Base-by-base conservation (phyloP, 1,140 invertebrate genomes). In the Cecropterus lyciades region DNA sequence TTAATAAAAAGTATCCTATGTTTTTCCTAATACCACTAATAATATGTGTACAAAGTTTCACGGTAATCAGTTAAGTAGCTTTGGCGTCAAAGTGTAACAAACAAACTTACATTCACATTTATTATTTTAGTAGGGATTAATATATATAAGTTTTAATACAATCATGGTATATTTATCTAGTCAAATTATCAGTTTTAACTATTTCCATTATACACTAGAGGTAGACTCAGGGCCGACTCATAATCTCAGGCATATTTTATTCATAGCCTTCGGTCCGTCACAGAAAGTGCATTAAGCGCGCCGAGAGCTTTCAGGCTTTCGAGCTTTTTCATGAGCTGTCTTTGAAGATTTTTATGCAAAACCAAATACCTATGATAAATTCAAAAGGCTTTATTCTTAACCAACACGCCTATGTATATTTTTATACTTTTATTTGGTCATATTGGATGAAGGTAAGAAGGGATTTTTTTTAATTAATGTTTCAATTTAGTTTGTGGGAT, bases 241-340 rank as follows among this genome's bases (percentile, higher is more conserved):
- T 37, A 37, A 37, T 37, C 33, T 37, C 33, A 3, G 33, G 10
- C 33, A 37, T 37, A 37, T 37, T 37, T 37, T 37, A 37, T 37
- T 37, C 33, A 37, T 37, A n/a, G 33, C 33, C 10, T 37, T 37
- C 33, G 10, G 33, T 37, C 33, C 33, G 33, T n/a, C 33, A 37
- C 33, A 37, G 33, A 37, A 37, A 37, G 33, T 37, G 33, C 33
- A 37, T 37, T 37, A 37, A 37, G 33, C 33, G 33, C 30, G 30
- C 3, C 9, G 33, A 11, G 33, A 37, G 33, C 33, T 37, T 37
- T 37, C 11, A 37, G 30, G 4, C 33, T 11, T 37, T 37, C 10
- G 33, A 37, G 33, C 33, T 37, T 37, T 37, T 37, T 37, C 33
- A 37, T 37, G 11, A 37, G 30, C 0, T 37, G 11, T 37, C 33